Evolutionary conservation across 2,888 invertebrate species (phyloP), one percentile per base, ranked within the genome.

Genomic region (Agrotis segetum): DNA sequence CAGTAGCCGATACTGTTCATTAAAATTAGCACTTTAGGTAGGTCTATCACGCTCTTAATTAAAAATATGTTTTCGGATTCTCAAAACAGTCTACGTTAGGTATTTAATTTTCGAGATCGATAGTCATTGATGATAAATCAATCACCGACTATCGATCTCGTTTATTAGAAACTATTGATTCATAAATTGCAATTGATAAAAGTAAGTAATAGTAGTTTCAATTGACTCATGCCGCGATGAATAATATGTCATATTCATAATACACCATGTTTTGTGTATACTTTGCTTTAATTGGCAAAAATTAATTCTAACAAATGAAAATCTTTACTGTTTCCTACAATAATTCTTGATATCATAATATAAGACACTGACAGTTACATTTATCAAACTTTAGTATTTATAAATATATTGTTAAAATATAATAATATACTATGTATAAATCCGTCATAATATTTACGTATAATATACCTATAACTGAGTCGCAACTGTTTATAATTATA

Each of bases 361-460:
- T 70, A 76, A 83, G 73, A 82, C 73, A 74, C 77, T 66, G 60
- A 67, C 69, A 77, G 77, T 69, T 73, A 81, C 55, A 55, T 66
- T 56, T 60, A 58, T 49, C 53, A 44, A 56, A 58, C 46, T 56
- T 80, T n/a, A 56, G n/a, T 56, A 56, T 56, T 29, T 56, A 56
- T 55, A 29, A 55, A 67, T n/a, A 16, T 55, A 63, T 21, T n/a
- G 19, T 13, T 53, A 34, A 44, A 46, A 24, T 61, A 66, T 34
- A 21, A 21, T 24, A 24, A 40, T 40, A 16, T 24, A 4, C n/a
- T 59, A 40, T 58, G 14, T 49, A 62, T 78, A 64, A 64, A 46
- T 53, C 61, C 21, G 46, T 47, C 52, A 46, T 40, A 61, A 50
- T 55, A 49, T 19, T 47, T 53, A 44, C n/a, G 17, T 77, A 40